Conservation (phyloP, 2,797 vertebrate genomes). For the Chiroxiphia lanceolata region DNA sequence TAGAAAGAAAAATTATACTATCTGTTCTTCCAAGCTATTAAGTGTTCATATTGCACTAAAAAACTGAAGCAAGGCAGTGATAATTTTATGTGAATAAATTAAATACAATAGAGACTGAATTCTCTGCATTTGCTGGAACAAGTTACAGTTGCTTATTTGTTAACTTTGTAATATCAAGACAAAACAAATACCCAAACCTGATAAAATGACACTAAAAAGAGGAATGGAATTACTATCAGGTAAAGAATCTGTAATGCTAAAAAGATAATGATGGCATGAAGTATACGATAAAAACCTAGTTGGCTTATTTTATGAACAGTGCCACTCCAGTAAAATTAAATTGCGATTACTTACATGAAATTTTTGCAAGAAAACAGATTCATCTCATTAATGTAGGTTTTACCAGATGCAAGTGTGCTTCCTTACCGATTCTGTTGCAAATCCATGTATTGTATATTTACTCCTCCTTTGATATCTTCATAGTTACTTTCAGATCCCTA, state of each 20-base stretch:
- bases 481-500: slow-evolving; percentile 95
- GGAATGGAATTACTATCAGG: background rate
- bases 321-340: background rate
- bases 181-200: background rate
- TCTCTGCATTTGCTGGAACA: background rate
- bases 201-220: background rate
- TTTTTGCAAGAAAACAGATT: background rate
- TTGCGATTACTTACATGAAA: background rate
- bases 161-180: background rate
- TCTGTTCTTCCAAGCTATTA: background rate
- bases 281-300: background rate
- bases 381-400: background rate
- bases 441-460: slow-evolving; percentile 87
- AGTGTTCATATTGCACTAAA: background rate
- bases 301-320: background rate
- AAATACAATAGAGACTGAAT: background rate
- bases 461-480: slow-evolving; percentile 89
- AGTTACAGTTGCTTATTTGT: background rate
- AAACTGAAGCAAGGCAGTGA: background rate
- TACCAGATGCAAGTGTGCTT: background rate
- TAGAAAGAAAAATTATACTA: background rate
- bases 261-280: background rate
- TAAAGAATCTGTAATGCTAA: background rate
- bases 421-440: slow-evolving; percentile 90
- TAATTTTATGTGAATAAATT: background rate